A percentile compares a stretch with the other conserved stretches of the same genome.
Conservation (phyloP, 2,888 invertebrate species). For the Uloborus plumipes region DNA sequence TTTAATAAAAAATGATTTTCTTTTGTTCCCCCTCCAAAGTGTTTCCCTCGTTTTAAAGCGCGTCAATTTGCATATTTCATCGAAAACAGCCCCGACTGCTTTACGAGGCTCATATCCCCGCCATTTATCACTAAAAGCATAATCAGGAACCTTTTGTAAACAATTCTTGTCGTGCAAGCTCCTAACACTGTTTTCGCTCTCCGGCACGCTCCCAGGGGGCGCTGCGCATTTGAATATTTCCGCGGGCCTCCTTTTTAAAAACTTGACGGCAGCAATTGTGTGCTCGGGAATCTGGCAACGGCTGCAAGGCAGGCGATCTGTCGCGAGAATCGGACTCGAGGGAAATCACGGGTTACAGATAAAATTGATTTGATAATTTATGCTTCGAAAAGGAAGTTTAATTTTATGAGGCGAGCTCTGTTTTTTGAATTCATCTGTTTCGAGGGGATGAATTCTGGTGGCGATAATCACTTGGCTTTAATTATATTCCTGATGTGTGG, state of each 20-base stretch:
- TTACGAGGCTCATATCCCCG: slow-evolving; percentile 34
- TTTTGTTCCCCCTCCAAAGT: too few species aligned
- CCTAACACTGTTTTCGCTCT: slow-evolving; percentile 32
- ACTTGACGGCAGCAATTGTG: slow-evolving; percentile 20
- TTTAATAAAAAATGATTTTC: too few species aligned
- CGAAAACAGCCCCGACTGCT: not conserved
- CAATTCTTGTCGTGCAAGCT: slow-evolving; percentile 44
- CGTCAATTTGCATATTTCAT: slow-evolving; percentile 44
- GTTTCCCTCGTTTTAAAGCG: slow-evolving; percentile 17
- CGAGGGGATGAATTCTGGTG: too few species aligned
- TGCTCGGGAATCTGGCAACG: slow-evolving; percentile 55
- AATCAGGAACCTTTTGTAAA: slow-evolving; percentile 50
- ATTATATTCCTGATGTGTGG: too few species aligned
- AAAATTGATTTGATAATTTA: slow-evolving; percentile 65
- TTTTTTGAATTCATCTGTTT: too few species aligned
- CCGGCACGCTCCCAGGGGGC: not conserved
- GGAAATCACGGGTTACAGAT: slow-evolving; percentile 62
- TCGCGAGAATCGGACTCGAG: slow-evolving; percentile 49
- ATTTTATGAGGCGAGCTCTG: slow-evolving; percentile 35
- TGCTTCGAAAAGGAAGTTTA: slow-evolving; percentile 54
- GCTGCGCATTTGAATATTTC: slow-evolving; percentile 50
- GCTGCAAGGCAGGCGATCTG: slow-evolving; percentile 41
- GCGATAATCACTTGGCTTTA: too few species aligned
- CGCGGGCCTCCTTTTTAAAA: slow-evolving; percentile 30
- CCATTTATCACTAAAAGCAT: slow-evolving; percentile 56